phyloP scores from a whole-genome alignment of 2,113 vertebrate species.

The Pseudonaja textilis region DNA sequence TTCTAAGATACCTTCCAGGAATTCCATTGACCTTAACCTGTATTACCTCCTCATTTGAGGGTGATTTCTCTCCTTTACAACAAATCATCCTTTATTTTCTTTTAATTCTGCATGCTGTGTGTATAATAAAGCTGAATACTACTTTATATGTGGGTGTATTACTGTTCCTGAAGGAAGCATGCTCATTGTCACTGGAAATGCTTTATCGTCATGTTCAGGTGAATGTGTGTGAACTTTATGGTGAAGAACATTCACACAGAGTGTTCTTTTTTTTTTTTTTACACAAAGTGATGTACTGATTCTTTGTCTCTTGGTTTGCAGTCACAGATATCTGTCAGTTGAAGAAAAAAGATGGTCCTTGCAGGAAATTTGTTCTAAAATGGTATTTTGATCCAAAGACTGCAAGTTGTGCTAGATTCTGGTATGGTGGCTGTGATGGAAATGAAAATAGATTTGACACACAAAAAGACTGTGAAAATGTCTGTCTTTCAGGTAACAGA shows the following conservation, averaged over 20 bases:
- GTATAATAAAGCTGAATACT: background rate
- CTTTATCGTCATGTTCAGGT: background rate
- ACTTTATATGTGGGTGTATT: background rate
- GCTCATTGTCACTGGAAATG: background rate
- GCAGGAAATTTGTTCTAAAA: conserved; percentile 79
- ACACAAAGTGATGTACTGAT: background rate
- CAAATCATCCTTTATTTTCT: background rate
- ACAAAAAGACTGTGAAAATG: conserved; percentile 81
- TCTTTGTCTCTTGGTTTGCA: conserved; percentile 34
- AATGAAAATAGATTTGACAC: conserved; percentile 89
- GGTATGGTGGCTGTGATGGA: conserved; percentile 90
- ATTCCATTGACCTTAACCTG: background rate
- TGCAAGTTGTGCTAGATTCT: conserved; percentile 86
- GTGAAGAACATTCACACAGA: background rate
- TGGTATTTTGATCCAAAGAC: conserved; percentile 81
- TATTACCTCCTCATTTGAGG: background rate
- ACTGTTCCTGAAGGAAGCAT: conserved; percentile 8
- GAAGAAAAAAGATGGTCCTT: conserved; percentile 80
- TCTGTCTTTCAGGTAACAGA: conserved; percentile 81
- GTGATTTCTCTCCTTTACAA: background rate
- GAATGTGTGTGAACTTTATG: background rate
- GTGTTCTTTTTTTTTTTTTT: background rate
- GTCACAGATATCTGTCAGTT: conserved; percentile 76
- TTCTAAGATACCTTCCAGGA: background rate
- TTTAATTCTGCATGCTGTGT: background rate